Conservation (phyloP, 2,888 invertebrate genomes). For the Fragum whitleyi region DNA sequence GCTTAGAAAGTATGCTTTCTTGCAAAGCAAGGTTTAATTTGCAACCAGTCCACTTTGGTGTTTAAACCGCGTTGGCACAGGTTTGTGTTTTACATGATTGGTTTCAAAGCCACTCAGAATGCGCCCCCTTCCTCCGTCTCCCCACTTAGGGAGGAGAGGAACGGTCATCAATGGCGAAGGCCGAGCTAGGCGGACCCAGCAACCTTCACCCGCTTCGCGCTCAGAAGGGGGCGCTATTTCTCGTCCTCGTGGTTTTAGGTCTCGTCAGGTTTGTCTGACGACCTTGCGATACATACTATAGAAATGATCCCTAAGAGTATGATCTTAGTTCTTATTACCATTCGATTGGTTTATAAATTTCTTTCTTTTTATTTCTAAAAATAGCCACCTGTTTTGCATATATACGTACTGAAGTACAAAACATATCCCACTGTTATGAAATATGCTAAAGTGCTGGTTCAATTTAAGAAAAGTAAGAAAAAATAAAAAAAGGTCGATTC, state of each 20-base stretch:
- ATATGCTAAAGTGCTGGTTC: no score
- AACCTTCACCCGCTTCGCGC: conserved; percentile 70
- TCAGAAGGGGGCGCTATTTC: conserved; percentile 73
- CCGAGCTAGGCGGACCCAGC: conserved; percentile 35
- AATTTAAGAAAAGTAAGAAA: no score
- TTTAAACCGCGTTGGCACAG: no score
- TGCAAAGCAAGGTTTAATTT: no score
- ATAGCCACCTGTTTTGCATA: no score
- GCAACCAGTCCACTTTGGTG: no score
- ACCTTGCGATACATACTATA: conserved; percentile 78
- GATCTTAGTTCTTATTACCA: conserved; percentile 60
- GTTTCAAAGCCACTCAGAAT: conserved; percentile 73
- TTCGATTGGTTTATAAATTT: background rate
- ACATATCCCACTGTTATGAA: no score
- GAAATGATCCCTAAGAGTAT: conserved; percentile 79
- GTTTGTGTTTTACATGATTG: no score
- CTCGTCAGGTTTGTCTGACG: conserved; percentile 76
- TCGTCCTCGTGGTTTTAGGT: conserved; percentile 76
- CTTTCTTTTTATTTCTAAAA: background rate
- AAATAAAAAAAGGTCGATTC: no score
- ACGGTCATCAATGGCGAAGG: conserved; percentile 74
- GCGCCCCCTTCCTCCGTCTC: conserved; percentile 72
- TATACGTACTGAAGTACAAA: no score
- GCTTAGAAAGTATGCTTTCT: no score
- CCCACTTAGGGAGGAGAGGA: conserved; percentile 68